A percentile compares a stretch with the other conserved stretches of the same genome.
Conservation (phyloP, 53 echinoderm and acorn worm species). For the Apostichopus leukothele region DNA sequence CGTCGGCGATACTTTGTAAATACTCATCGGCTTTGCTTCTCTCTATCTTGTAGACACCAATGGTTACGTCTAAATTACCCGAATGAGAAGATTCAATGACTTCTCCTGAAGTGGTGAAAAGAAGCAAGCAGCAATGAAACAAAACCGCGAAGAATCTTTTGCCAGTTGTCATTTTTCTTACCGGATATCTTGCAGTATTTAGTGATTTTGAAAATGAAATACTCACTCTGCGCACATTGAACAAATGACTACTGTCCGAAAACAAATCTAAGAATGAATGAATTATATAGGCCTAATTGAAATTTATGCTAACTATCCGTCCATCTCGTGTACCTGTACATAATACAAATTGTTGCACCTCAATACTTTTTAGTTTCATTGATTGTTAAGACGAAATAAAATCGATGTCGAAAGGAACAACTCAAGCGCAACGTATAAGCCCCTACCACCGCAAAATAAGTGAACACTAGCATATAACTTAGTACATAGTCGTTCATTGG, state of each 20-base stretch:
- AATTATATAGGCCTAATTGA: not conserved
- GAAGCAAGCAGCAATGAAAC: not conserved
- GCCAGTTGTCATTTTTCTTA: not conserved
- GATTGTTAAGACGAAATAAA: too few species aligned
- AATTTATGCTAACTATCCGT: not conserved
- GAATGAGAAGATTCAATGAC: not conserved
- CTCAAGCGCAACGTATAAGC: too few species aligned
- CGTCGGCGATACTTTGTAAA: not conserved
- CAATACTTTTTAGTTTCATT: too few species aligned
- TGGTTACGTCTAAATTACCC: not conserved
- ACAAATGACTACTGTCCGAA: not conserved
- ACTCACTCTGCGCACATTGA: not conserved
- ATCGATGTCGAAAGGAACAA: too few species aligned
- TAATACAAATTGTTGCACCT: not conserved
- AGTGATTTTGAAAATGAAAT: not conserved
- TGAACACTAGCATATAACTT: too few species aligned
- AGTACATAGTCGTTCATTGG: too few species aligned
- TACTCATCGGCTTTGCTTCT: not conserved
- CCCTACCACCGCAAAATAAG: too few species aligned
- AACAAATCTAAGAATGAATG: too few species aligned
- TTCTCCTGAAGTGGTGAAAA: not conserved
- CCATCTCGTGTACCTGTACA: not conserved
- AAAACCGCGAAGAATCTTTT: not conserved
- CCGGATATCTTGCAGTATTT: not conserved
- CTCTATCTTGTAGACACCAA: not conserved